Evolutionary conservation across 2,888 invertebrate genomes (phyloP), one percentile per base, ranked within the genome.

Genomic region (Andricus quercusramuli): DNA sequence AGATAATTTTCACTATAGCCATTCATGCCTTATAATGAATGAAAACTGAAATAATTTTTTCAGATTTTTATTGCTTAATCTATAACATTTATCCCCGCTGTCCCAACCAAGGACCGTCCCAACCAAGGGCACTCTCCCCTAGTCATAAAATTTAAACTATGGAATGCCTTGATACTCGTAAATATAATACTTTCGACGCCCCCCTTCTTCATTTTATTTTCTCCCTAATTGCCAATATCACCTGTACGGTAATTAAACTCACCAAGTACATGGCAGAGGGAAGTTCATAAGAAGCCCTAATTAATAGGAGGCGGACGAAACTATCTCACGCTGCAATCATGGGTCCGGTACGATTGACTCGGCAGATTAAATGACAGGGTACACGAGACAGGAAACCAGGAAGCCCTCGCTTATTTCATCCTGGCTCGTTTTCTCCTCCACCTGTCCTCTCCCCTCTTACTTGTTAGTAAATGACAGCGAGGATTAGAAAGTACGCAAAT

Each of bases 311-410:
- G 22, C 3, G 22, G 11, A 59, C 4, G 11, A 59, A 59, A 22
- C 22, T 22, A 59, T 59, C 59, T 59, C 22, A 3, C 13, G 9
- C 59, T 22, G 59, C 22, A 22, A 59, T 22, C 59, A 13, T 59
- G 59, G 22, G 22, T 22, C 22, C 11, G 59, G 11, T 59, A 22
- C 59, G 22, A 59, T 22, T 59, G 59, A 59, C 22, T 59, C 22
- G 59, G n/a, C n/a, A 22, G 59, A 59, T 59, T 59, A n/a, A 59
- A 59, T 59, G 59, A 22, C 22, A 59, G 59, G 22, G 59, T 84
- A 84, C 86, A 86, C 85, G 86, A 86, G 83, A 83, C 82, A 85
- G 88, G 90, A 88, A 88, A 89, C 88, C 88, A 89, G 88, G 86
- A 86, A 87, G 83, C 85, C 86, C 85, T 88, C 80, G 81, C 82